Evolutionary conservation across 2,113 vertebrate genomes (phyloP).

Genomic region (Prunella fulvescens): DNA sequence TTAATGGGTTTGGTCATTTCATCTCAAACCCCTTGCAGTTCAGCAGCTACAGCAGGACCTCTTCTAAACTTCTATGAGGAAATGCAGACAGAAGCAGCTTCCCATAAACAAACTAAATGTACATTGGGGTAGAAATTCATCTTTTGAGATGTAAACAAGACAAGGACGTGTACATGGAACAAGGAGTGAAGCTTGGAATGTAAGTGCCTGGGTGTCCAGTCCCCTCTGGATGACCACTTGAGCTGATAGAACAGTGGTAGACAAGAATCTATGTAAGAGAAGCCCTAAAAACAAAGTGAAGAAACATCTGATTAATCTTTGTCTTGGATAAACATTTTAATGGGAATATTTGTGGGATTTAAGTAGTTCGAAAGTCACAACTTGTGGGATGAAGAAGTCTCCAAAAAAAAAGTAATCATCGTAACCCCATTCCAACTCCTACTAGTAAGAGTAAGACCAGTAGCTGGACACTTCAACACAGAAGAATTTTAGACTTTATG

Average conservation of each 20-base stretch:
- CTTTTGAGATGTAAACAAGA: conserved; percentile 19
- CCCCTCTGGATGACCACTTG: neutral
- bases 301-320: neutral
- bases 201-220: neutral
- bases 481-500: neutral
- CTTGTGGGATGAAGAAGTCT: neutral
- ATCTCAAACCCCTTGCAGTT: neutral
- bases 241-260: neutral
- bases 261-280: neutral
- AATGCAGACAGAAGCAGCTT: neutral
- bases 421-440: neutral
- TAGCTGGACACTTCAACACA: neutral
- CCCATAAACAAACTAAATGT: neutral
- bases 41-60: neutral
- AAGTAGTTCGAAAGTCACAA: neutral
- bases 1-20: neutral
- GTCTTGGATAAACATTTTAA: neutral
- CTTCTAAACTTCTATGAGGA: neutral
- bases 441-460: neutral
- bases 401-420: neutral
- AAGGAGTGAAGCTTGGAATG: neutral
- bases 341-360: neutral
- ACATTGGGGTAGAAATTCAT: neutral
- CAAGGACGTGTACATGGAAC: neutral
- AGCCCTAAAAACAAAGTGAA: neutral